Evolutionary conservation across 2,888 invertebrate species (phyloP), one percentile per base, ranked within the genome.

Genomic region (Panopea generosa): DNA sequence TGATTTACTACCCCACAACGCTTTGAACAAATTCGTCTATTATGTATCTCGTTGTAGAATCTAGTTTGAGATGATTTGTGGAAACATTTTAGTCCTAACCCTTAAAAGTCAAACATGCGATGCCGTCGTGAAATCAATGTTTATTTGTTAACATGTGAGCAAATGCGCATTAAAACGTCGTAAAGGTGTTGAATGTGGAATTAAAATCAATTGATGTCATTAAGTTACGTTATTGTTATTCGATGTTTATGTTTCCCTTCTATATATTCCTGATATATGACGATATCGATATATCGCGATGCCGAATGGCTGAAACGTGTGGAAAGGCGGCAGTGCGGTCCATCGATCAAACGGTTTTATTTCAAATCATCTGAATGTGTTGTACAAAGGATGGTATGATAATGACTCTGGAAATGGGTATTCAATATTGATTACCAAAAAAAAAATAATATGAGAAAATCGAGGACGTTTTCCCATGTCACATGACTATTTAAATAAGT

Each of bases 21-120:
- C 66, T 72, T 72, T 72, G 72, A 72, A 66, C 63, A 50, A 29
- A 16, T 14, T 27, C 20, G 20, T 26, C 11, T 33, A 20, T 27
- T n/a, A 20, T 20, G 29, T 72, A 72, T 72, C 65, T 45, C 4
- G 29, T 7, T 33, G 20, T 24, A 20, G 26, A 16, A 65, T 71
- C 71, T 43, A 29, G 9, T 16, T 40, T 29, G 43, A n/a, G n/a
- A 29, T 59, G 38, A 67, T 55, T 59, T 67, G 59, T 50, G 50
- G 50, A 67, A 66, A 22, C 49, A 50, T 59, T 52, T 59, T 33
- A 33, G 33, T 33, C 33, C 4, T 11, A n/a, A 33, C 11, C 29
- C n/a, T 20, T 56, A 38, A 60, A 60, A n/a, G 29, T 33, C 29
- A 38, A 52, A 38, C 29, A 24, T 38, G 22, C 62, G n/a, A 62